Evolutionary conservation across 1,140 invertebrate genomes (phyloP).

Genomic region (Probaryconus sp.): DNA sequence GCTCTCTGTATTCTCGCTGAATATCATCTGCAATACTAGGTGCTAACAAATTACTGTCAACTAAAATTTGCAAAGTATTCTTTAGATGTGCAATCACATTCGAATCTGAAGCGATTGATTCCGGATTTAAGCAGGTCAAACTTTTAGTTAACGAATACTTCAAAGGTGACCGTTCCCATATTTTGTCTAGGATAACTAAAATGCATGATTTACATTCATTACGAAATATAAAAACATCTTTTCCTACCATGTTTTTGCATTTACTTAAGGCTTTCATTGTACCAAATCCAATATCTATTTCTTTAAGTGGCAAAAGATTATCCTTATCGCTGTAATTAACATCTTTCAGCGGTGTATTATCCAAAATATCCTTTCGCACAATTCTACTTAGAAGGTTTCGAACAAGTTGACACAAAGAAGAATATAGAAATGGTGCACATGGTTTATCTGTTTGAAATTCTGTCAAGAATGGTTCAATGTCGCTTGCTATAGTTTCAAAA

Average conservation of each 20-base stretch:
- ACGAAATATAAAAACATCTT: conserved; percentile 7
- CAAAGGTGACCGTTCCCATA: conserved; percentile 12
- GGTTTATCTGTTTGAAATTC: conserved; percentile 34
- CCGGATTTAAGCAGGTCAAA: no score
- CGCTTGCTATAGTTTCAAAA: conserved; percentile 21
- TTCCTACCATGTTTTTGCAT: conserved; percentile 11
- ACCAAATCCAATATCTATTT: conserved; percentile 23
- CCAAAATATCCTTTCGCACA: background rate
- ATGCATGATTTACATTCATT: background rate
- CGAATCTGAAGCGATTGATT: no score
- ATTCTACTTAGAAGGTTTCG: no score
- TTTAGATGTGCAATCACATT: no score
- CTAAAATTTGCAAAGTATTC: background rate
- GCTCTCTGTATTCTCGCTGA: background rate
- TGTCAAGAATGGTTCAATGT: conserved; percentile 32
- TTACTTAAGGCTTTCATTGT: conserved; percentile 13
- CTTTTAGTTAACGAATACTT: conserved; percentile 1
- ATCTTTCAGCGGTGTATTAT: background rate
- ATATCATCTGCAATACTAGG: background rate
- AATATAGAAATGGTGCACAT: conserved; percentile 34
- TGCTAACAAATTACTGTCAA: conserved; percentile 1
- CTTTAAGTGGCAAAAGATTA: conserved; percentile 11
- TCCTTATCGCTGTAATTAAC: conserved; percentile 14
- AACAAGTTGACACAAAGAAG: conserved; percentile 51
- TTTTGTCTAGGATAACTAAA: conserved; percentile 1